Percentiles rank a stretch among this genome's conserved stretches.
These are phyloP conservation scores for Pantherophis alleghaniensis DNA, from an alignment of 2,797 vertebrate genomes.

Conservation along the genomic window DNA sequence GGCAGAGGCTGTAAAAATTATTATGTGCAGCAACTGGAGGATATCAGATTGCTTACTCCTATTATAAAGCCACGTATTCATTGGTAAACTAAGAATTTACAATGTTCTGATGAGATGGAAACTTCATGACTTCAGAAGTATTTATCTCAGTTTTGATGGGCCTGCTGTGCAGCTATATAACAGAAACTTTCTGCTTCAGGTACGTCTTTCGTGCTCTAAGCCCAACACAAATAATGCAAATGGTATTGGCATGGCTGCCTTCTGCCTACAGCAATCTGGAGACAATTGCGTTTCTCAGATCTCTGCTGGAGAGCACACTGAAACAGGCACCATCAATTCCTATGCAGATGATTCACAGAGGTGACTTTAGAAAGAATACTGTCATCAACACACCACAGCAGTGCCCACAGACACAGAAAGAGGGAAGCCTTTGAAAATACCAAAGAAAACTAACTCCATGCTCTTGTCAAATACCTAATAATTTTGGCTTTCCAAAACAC, in stretches of 20 bases:
- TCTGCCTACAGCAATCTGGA: conserved; percentile 69
- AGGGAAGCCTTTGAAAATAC: conserved; percentile 44
- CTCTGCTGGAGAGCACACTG: conserved; percentile 69
- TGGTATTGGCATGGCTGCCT: conserved; percentile 59
- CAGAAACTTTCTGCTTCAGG: conserved; percentile 59
- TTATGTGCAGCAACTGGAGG: background rate
- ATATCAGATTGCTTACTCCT: background rate
- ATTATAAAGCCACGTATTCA: background rate
- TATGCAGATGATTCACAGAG: conserved; percentile 69
- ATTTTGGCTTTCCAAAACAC: conserved; percentile 74
- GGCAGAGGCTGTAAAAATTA: background rate
- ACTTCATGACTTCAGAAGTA: background rate
- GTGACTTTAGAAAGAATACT: conserved; percentile 63
- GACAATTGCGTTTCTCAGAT: conserved; percentile 68
- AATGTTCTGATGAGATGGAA: background rate
- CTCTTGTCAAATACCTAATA: conserved; percentile 76
- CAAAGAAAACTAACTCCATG: conserved; percentile 62
- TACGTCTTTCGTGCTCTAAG: conserved; percentile 56
- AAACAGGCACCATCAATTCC: conserved; percentile 70
- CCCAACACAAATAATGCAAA: conserved; percentile 50
- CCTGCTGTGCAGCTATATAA: conserved; percentile 60
- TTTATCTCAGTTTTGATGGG: conserved; percentile 42
- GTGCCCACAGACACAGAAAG: conserved; percentile 46
- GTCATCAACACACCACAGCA: conserved; percentile 57
- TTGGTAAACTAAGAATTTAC: background rate